Evolutionary conservation across 2,797 vertebrate genomes (phyloP).

Genomic region (Corythornis leucogaster): DNA sequence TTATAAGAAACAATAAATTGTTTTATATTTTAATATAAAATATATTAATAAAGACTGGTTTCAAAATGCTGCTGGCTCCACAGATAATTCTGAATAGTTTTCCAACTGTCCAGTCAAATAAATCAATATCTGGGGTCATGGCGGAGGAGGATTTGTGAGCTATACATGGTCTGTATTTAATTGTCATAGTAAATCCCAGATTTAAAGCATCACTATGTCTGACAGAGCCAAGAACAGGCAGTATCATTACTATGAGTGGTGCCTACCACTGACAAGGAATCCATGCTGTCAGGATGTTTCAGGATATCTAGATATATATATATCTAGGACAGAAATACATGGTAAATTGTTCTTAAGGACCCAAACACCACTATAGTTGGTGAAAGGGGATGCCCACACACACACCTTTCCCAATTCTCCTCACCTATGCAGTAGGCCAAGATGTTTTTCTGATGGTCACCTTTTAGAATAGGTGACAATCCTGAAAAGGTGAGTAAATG

Average conservation of each 20-base stretch:
- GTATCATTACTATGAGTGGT: background rate
- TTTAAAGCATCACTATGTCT: background rate
- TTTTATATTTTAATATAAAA: background rate
- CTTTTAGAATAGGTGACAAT: background rate
- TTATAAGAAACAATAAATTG: background rate
- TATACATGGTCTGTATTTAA: constrained; percentile 36
- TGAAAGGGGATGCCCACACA: background rate
- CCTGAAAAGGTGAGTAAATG: background rate
- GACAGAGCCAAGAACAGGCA: constrained; percentile 6
- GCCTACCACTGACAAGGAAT: background rate
- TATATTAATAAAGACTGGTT: constrained; percentile 12
- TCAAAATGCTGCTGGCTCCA: constrained; percentile 33
- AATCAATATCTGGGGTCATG: constrained; percentile 20
- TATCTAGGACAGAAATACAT: background rate
- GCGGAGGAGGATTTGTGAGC: constrained; percentile 40
- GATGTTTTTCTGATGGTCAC: background rate
- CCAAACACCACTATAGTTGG: background rate
- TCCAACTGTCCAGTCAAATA: constrained; percentile 56
- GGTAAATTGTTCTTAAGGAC: background rate
- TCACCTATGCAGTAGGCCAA: background rate
- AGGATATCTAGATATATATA: background rate
- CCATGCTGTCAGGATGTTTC: background rate
- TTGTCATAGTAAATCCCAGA: constrained; percentile 42
- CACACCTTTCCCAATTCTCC: background rate
- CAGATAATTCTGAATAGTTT: constrained; percentile 36